Evolutionary conservation across 2,797 vertebrate genomes (phyloP).

Genomic region (Typhlichthys eigenmanni): DNA sequence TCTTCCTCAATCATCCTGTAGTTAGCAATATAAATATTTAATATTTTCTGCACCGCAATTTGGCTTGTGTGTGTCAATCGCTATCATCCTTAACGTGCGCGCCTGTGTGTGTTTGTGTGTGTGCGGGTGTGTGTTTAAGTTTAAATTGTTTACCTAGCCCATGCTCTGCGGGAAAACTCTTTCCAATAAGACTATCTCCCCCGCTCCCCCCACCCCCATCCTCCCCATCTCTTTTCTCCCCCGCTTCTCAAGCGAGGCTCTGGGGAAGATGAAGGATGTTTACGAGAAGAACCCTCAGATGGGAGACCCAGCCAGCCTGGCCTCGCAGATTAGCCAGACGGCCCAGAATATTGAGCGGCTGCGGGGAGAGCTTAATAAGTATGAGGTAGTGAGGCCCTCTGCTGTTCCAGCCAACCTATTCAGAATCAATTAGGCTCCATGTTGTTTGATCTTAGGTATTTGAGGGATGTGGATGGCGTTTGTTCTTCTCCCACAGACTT

Average conservation of each 20-base stretch:
- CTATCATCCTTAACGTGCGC: slow-evolving; percentile 13
- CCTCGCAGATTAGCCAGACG: slow-evolving; percentile 86
- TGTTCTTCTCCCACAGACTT: slow-evolving; percentile 66
- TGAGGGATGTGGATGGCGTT: neutral
- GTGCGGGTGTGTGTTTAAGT: slow-evolving; percentile 31
- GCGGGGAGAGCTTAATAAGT: slow-evolving; percentile 83
- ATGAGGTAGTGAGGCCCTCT: slow-evolving; percentile 78
- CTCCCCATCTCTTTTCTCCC: slow-evolving; percentile 14
- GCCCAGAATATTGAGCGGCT: slow-evolving; percentile 85
- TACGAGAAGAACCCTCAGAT: slow-evolving; percentile 93
- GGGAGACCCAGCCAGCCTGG: slow-evolving; percentile 87
- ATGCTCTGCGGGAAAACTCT: slow-evolving; percentile 48
- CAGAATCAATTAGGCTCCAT: neutral
- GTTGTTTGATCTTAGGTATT: neutral
- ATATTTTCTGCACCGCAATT: slow-evolving; percentile 4
- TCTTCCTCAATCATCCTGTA: slow-evolving; percentile 40
- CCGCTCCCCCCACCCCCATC: slow-evolving; percentile 7
- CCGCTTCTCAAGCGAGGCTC: slow-evolving; percentile 79
- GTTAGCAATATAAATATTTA: slow-evolving; percentile 33
- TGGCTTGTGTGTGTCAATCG: slow-evolving; percentile 41
- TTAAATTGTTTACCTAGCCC: slow-evolving; percentile 60
- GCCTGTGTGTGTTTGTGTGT: slow-evolving; percentile 21
- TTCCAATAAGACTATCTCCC: slow-evolving; percentile 49
- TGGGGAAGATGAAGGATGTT: slow-evolving; percentile 93
- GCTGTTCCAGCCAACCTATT: slow-evolving; percentile 7